Conservation (phyloP, 1,140 invertebrate genomes). For the Planococcus citri region DNA sequence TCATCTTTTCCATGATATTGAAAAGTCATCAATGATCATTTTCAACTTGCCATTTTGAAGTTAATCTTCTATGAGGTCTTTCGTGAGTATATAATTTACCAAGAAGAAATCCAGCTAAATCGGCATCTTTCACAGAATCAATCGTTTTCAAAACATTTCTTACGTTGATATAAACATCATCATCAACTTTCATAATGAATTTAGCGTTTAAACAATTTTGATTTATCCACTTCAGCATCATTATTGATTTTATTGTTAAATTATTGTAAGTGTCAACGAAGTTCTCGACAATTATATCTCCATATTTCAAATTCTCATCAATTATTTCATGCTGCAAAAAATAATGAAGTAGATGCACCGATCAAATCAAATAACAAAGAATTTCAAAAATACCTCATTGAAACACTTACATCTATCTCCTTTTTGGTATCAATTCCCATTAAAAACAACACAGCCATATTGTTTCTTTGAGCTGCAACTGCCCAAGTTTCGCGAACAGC, state of each 20-base stretch:
- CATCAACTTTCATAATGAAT: constrained; percentile 70
- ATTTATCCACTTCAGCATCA: constrained; percentile 66
- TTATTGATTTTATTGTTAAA: constrained; percentile 69
- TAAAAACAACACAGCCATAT: background rate
- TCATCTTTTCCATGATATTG: no score
- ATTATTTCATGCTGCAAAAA: background rate
- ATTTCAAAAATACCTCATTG: no score
- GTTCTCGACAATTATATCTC: constrained; percentile 56
- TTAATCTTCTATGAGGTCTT: background rate
- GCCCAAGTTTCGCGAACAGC: background rate
- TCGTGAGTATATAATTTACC: background rate
- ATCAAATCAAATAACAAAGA: no score
- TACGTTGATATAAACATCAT: constrained; percentile 78
- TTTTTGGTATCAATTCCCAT: background rate
- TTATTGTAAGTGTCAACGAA: constrained; percentile 73
- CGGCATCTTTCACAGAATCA: background rate
- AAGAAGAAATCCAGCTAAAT: background rate
- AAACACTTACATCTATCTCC: no score
- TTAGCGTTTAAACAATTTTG: constrained; percentile 55
- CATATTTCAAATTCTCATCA: background rate
- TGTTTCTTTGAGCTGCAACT: background rate
- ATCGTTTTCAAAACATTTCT: background rate
- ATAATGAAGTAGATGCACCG: background rate
- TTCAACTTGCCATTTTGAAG: background rate
- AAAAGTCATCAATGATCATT: no score